Base-by-base conservation (phyloP, 2,113 vertebrate species). In the Xiphias gladius region DNA sequence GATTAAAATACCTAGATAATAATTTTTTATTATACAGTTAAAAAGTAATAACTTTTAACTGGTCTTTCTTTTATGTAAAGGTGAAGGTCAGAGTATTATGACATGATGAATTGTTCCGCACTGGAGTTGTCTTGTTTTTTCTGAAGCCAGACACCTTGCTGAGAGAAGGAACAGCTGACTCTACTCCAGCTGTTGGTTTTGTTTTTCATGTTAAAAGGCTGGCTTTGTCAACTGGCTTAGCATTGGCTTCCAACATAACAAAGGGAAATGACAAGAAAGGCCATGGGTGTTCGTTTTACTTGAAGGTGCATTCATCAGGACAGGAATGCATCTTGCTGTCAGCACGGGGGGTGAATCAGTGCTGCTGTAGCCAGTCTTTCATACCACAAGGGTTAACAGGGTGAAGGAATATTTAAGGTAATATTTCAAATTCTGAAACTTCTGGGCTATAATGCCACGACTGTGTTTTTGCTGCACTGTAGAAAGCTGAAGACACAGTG, bases 401-500 rank as follows among this genome's bases (percentile, higher is more conserved):
- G 22, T 20, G 16, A 65, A 39, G 41, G 30, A 70, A 78, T 11
- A 43, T 76, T 26, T 54, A 32, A 73, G 22, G 64, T 54, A 41
- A 62, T 24, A 41, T 46, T 68, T 17, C 54, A 70, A 55, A 63
- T 70, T 64, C 55, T 77, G 43, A 84, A 62, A 86, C 62, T 81
- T 68, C 71, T 80, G 73, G 69, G 74, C 24, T 68, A 54, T 48
- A 46, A 73, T 74, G 68, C n/a, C 39, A 37, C 30, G 65, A 28
- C 46, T 4, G 63, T 59, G 14, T 43, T 65, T 69, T 70, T 68
- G 17, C 68, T 24, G 57, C 70, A 50, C 58, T 43, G 59, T 62
- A 17, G 58, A 79, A 61, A 28, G 75, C 55, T 81, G 83, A 64
- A 83, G 72, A 88, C 81, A 73, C 70, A 30, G 82, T 64, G 76